Evolutionary conservation across 2,888 invertebrate species (phyloP), one percentile per base, ranked within the genome.

Genomic region (Cylloceria caligata): DNA sequence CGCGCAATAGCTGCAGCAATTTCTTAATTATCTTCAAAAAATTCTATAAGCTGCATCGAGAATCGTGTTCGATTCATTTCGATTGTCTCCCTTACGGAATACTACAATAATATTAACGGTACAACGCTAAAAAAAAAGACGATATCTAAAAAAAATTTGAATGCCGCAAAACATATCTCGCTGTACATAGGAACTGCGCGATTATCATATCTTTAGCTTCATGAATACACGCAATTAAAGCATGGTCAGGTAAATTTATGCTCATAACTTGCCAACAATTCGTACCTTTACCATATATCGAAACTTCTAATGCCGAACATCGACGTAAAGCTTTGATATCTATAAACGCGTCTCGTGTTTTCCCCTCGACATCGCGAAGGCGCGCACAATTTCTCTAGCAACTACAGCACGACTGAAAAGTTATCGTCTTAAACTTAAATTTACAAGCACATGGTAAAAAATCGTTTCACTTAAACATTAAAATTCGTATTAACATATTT

Each of bases 401-500:
- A 27, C 52, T 52, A 73, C 42, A 74, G 73, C 68, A 74, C 71
- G 64, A 19, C 13, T 24, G 36, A 65, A 21, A 39, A 24, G 11
- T 39, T 24, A 72, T 45, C 11, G 34, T 60, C 36, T 60, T 57
- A 49, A 30, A 57, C 49, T 69, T 80, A 75, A 60, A 67, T 65
- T 79, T 79, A 79, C 75, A 82, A 82, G 79, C 82, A 75, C 74
- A 68, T 68, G 75, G 79, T 82, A 79, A 36, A 81, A 81, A 81
- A 81, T 72, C 60, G 65, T 65, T 55, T 16, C 67, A 65, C 34
- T 75, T 75, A 72, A 60, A 77, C 45, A 42, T 55, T 60, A 72
- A 71, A 80, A 47, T 47, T 81, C 72, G 64, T 88, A 89, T 88
- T 80, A 88, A 89, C 88, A 88, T 89, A 90, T 90, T 87, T 90